Evolutionary conservation across 64 coral and sea anemone species (phyloP).

Genomic region (Actinia tenebrosa): DNA sequence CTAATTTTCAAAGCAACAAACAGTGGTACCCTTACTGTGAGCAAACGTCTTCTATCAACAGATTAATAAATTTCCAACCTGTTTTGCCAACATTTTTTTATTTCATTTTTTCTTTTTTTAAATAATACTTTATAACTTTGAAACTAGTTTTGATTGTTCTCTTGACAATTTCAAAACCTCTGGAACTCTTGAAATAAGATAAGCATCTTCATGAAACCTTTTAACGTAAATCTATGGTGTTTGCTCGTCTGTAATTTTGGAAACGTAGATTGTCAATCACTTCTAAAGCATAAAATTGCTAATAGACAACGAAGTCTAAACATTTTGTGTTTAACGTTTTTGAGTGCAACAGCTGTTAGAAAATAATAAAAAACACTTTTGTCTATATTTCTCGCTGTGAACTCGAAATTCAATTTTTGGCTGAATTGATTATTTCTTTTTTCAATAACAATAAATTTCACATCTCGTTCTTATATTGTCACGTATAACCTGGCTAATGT

Average conservation of each 20-base stretch:
- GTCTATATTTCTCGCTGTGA: background rate
- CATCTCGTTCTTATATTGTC: too few relatives aligned
- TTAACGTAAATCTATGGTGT: too few relatives aligned
- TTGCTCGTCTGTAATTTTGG: background rate
- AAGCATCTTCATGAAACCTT: background rate
- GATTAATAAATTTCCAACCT: background rate
- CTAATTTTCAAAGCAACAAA: background rate
- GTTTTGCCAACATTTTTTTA: background rate
- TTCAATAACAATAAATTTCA: background rate
- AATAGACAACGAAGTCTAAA: background rate
- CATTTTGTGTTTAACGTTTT: conserved; percentile 1
- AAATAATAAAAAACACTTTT: background rate
- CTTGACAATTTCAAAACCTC: background rate
- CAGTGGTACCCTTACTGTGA: background rate
- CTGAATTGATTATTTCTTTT: background rate
- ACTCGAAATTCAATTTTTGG: background rate
- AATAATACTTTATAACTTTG: background rate
- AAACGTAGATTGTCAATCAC: background rate
- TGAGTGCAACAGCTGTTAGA: background rate
- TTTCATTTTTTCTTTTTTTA: background rate
- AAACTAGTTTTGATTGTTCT: background rate
- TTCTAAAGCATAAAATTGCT: background rate
- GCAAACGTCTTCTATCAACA: background rate
- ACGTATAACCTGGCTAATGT: too few relatives aligned
- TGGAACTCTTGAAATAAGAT: background rate